phyloP scores from a whole-genome alignment of 2,113 vertebrate species.

The Holacanthus passer region DNA sequence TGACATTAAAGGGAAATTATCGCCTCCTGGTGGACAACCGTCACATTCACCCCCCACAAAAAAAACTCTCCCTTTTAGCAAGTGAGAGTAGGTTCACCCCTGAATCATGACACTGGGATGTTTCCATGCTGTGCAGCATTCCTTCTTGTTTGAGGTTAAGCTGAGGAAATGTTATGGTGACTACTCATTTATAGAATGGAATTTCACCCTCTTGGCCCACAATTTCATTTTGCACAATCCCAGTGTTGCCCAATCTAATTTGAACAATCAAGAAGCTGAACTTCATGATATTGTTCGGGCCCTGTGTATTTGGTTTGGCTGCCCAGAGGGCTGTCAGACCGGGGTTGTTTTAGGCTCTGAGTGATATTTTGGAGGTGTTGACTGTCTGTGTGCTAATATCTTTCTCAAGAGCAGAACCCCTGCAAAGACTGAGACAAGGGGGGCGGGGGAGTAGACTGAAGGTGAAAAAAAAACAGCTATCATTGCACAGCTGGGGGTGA shows the following conservation, averaged over 20 bases:
- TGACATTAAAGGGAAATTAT: conserved; percentile 52
- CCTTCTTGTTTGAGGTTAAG: conserved; percentile 58
- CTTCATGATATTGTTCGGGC: conserved; percentile 65
- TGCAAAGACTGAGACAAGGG: conserved; percentile 19
- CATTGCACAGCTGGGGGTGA: conserved; percentile 14
- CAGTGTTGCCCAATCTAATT: conserved; percentile 72
- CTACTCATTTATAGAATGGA: conserved; percentile 64
- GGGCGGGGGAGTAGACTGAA: conserved; percentile 20
- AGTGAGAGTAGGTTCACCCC: conserved; percentile 12
- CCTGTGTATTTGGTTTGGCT: conserved; percentile 68
- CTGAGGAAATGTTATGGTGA: conserved; percentile 56
- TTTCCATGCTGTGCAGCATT: conserved; percentile 17
- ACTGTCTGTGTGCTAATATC: conserved; percentile 61
- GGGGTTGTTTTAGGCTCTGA: conserved; percentile 49
- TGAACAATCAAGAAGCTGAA: conserved; percentile 69
- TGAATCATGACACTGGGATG: conserved; percentile 1
- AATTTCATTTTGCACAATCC: conserved; percentile 69
- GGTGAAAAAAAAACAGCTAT: conserved; percentile 45
- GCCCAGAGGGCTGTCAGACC: conserved; percentile 20
- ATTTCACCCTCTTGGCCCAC: conserved; percentile 69
- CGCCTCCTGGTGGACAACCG: conserved; percentile 70
- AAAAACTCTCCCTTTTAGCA: background rate
- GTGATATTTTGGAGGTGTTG: conserved; percentile 62
- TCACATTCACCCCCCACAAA: background rate
- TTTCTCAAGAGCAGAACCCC: conserved; percentile 68